Percentiles rank a stretch among this genome's conserved stretches.
These are phyloP conservation scores for Cygnus olor DNA, from an alignment of 2,797 vertebrate genomes.

Conservation along the genomic window DNA sequence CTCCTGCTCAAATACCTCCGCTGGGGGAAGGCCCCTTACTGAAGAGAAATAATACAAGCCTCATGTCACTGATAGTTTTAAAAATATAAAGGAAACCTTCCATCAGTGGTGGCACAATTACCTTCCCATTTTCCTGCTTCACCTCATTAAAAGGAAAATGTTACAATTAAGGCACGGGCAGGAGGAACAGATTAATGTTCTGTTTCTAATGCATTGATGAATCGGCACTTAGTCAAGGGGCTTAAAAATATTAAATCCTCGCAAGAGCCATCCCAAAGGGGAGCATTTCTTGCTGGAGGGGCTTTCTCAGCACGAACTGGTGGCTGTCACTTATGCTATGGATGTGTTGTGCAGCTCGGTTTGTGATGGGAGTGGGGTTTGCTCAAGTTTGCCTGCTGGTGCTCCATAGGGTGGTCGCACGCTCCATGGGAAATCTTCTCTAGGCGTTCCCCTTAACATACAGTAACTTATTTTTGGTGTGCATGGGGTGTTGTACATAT, in stretches of 20 bases:
- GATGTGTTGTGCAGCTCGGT: not conserved
- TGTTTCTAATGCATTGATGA: slow-evolving; percentile 66
- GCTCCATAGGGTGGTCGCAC: not conserved
- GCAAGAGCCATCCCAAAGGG: not conserved
- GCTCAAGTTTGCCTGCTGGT: not conserved
- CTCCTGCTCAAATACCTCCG: not conserved
- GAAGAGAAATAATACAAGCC: not conserved
- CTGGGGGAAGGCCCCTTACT: not conserved
- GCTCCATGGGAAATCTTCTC: not conserved
- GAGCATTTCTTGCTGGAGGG: not conserved
- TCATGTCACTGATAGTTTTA: not conserved
- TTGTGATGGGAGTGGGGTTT: not conserved
- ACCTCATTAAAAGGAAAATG: slow-evolving; percentile 64
- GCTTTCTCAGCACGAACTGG: not conserved
- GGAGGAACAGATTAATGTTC: slow-evolving; percentile 67
- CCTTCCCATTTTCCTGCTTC: slow-evolving; percentile 58
- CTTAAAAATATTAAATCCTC: slow-evolving; percentile 5
- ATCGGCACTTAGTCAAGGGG: slow-evolving; percentile 35
- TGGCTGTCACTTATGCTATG: not conserved
- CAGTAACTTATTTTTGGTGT: not conserved
- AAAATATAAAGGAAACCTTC: slow-evolving; percentile 32
- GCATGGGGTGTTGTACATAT: not conserved
- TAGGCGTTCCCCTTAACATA: not conserved
- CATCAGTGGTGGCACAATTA: slow-evolving; percentile 33
- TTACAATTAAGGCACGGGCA: slow-evolving; percentile 9